Evolutionary conservation across 2,113 vertebrate genomes (phyloP), one percentile per base, ranked within the genome.

Genomic region (Ptilorrhoa leucosticta): DNA sequence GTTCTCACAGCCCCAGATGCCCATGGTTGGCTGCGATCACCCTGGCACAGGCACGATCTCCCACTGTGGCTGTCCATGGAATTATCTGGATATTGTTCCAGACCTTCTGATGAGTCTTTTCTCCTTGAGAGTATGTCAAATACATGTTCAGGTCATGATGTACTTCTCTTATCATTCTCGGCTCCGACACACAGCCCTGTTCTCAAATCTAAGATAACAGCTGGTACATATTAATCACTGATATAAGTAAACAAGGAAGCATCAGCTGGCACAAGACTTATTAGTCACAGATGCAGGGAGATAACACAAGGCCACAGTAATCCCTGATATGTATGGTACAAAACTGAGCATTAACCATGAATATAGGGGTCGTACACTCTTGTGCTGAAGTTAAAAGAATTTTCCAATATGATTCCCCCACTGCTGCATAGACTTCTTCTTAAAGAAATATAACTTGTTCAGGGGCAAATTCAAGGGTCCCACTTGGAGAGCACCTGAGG

Each of bases 61-160:
- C 28, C 11, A 9, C 4, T 35, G 10, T 30, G 27, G 18, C 20
- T 66, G 13, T 3, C 22, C 48, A n/a, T 23, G 50, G 69, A 73
- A 40, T 47, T 23, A n/a, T 47, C 0, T 23, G 15, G n/a, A n/a
- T 47, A 10, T n/a, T 54, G 18, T 73, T 64, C 50, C 40, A 47
- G 50, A 23, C 40, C 11, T 64, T 39, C 23, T 64, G n/a, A 54
- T n/a, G 15, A 23, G 56, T n/a, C 19, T 64, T 73, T 54, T 39
- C 7, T 39, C 23, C 28, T 47, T 39, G 48, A 64, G 28, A 54
- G 12, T n/a, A 39, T 28, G 28, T 73, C 28, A 39, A 53, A 28
- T 39, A 56, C 3, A 2, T 45, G 23, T 12, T 54, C 15, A 56
- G 40, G n/a, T 64, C 15, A 19, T 47, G 15, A 13, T 0, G 0